Evolutionary conservation across 2,113 vertebrate species (phyloP).

Genomic region (Triplophysa rosa): DNA sequence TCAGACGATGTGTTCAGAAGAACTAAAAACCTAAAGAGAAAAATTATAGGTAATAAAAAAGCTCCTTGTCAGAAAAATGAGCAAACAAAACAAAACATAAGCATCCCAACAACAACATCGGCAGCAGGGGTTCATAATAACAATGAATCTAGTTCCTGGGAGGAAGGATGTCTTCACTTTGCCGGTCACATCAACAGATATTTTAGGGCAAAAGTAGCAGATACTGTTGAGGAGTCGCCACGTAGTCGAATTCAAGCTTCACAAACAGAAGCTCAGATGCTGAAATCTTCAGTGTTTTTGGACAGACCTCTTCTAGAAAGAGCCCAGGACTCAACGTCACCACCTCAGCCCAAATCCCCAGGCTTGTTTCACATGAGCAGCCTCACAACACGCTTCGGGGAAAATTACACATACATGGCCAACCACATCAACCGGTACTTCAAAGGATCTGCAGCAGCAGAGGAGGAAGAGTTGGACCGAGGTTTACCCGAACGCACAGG

Average conservation of each 20-base stretch:
- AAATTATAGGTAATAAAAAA: not conserved
- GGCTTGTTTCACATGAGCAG: conserved; percentile 68
- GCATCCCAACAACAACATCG: not conserved
- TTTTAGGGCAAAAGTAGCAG: conserved; percentile 66
- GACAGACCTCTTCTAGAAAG: not conserved
- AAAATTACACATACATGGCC: conserved; percentile 65
- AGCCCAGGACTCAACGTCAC: not conserved
- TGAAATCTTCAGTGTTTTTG: not conserved
- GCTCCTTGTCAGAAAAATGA: conserved; percentile 1
- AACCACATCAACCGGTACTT: conserved; percentile 71
- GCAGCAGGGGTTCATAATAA: conserved; percentile 21
- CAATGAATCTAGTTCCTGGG: conserved; percentile 48
- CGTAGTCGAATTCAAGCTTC: not conserved
- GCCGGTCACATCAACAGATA: conserved; percentile 71
- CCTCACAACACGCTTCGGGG: conserved; percentile 62
- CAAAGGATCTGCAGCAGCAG: conserved; percentile 48
- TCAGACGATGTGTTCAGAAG: not conserved
- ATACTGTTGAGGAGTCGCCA: conserved; percentile 37
- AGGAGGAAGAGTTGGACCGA: conserved; percentile 43
- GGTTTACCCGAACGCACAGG: not conserved
- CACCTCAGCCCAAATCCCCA: conserved; percentile 31
- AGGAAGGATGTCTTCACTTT: conserved; percentile 67
- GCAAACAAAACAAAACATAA: conserved; percentile 24
- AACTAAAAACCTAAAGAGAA: conserved; percentile 47
- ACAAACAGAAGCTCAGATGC: not conserved